Percentiles rank a stretch among this genome's conserved stretches.
Conservation (phyloP, 2,888 invertebrate species). For the Nomada lathburiana region DNA sequence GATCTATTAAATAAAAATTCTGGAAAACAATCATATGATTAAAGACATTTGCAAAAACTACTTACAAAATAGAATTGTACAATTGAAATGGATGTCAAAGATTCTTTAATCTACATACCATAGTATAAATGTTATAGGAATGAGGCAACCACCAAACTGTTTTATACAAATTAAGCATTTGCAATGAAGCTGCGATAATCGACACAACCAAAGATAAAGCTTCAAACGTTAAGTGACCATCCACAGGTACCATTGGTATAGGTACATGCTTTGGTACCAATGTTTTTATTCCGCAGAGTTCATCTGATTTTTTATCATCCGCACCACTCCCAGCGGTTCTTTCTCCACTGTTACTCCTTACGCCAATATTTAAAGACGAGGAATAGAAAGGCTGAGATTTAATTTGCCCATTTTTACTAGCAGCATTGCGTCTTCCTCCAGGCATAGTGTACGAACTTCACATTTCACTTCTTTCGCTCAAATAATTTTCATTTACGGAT, state of each 20-base stretch:
- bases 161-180: slow-evolving; percentile 97
- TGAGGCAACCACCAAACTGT: slow-evolving; percentile 99
- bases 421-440: slow-evolving; percentile 80
- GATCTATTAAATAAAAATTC: slow-evolving; percentile 98
- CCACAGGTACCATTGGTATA: slow-evolving; percentile 91
- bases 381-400: slow-evolving; percentile 82
- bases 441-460: slow-evolving; percentile 78
- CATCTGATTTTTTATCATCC: slow-evolving; percentile 78
- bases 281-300: slow-evolving; percentile 82
- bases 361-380: slow-evolving; percentile 42
- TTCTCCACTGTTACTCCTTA: slow-evolving; percentile 66
- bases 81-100: background rate
- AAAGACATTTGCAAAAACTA: background rate
- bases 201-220: slow-evolving; percentile 93
- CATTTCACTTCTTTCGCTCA: slow-evolving; percentile 32
- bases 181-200: slow-evolving; percentile 91
- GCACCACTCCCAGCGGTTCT: slow-evolving; percentile 46
- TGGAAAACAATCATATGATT: slow-evolving; percentile 85
- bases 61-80: background rate
- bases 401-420: slow-evolving; percentile 74
- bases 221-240: slow-evolving; percentile 94
- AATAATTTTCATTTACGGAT: background rate
- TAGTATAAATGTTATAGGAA: slow-evolving; percentile 93
- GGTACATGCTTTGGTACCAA: slow-evolving; percentile 92
- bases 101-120: slow-evolving; percentile 87